Percentiles rank a stretch among this genome's conserved stretches.
Evolutionary conservation across 2,113 vertebrate species (phyloP).

Genomic region (Pholis gunnellus): DNA sequence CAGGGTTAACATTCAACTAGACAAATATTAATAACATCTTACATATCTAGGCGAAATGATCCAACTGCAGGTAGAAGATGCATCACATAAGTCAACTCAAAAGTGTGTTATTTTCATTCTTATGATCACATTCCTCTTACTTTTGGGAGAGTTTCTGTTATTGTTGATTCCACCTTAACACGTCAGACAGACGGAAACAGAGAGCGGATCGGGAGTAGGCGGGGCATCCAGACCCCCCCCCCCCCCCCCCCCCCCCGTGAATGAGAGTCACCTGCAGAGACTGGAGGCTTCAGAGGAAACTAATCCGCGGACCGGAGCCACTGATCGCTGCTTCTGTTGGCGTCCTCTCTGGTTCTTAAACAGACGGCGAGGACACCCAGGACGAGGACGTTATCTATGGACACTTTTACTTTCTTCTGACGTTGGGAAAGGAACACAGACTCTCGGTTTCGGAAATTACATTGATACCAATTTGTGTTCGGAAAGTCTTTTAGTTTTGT

Average conservation of each 20-base stretch:
- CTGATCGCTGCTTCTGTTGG: background rate
- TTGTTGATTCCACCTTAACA: constrained; percentile 36
- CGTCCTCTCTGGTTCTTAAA: too few relatives aligned
- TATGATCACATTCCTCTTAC: background rate
- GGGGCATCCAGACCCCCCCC: background rate
- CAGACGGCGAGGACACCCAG: too few relatives aligned
- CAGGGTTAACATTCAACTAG: background rate
- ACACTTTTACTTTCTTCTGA: background rate
- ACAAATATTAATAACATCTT: background rate
- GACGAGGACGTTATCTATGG: background rate
- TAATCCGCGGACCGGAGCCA: background rate
- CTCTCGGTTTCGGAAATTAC: background rate
- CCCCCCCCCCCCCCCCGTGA: background rate
- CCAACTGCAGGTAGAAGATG: background rate
- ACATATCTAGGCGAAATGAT: background rate
- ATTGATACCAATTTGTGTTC: background rate
- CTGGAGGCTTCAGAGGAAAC: background rate
- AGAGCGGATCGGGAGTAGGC: constrained; percentile 13
- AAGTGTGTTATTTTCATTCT: background rate
- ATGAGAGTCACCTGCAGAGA: constrained; percentile 57
- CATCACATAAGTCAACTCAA: background rate
- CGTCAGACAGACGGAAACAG: constrained; percentile 5
- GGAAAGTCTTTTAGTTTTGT: too few relatives aligned
- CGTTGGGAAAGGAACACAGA: too few relatives aligned
- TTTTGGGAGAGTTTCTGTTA: background rate